Evolutionary conservation across 1,140 invertebrate genomes (phyloP), one percentile per base, ranked within the genome.

Genomic region (Colletes gigas): DNA sequence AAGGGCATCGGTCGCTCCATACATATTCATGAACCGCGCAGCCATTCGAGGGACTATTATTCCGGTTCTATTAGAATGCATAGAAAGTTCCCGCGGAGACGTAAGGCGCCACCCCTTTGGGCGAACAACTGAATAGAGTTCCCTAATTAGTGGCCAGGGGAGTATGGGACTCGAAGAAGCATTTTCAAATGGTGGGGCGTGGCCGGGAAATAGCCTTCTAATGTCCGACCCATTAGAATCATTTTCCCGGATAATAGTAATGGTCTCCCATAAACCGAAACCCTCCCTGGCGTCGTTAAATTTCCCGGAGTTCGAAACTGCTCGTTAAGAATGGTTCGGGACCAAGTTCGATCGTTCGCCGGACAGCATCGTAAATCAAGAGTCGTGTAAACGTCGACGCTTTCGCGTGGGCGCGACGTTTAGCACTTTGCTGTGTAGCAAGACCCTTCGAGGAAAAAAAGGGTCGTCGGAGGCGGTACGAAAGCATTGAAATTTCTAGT

Each of bases 111-210:
- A 55, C 54, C 68, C 78, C 83, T 79, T 39, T 63, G 82, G 77
- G 78, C 50, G 69, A 80, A 62, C 69, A 57, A 69, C 63, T 87
- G 88, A 89, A 89, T 89, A 89, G 88, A 86, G 79, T 77, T 88
- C 69, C 84, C 88, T 89, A 89, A 89, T 89, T 89, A 89, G 79
- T 76, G 84, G 78, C 41, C 86, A 89, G 88, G 88, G 73, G 78
- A 86, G 82, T 65, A 89, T 89, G 59, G 75, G 59, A 60, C 69
- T 72, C 57, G 74, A 84, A 63, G 78, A 83, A 88, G 87, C 52
- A 54, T 80, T 82, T 68, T 72, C 71, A 78, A 83, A 84, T 77
- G 14, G 19, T 68, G 67, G 67, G 65, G 70, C 54, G 59, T 81
- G 70, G 50, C 12, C 60, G 21, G 19, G 15, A 47, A 77, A 76